phyloP scores from a whole-genome alignment of 2,113 vertebrate species.

The Motacilla tschutschensis region DNA sequence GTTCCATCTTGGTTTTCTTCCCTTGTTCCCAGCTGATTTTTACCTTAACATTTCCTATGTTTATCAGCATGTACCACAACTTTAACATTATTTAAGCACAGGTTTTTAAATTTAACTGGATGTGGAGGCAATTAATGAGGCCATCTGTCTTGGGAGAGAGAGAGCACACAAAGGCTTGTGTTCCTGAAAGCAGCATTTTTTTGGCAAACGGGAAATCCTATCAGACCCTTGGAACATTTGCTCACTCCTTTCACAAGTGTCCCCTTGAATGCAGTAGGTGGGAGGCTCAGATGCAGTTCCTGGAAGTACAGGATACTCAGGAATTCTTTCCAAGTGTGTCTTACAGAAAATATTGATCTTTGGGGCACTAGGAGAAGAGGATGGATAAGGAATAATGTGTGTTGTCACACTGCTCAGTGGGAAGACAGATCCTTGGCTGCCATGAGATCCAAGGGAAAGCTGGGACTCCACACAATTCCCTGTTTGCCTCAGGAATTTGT shows the following conservation, averaged over 20 bases:
- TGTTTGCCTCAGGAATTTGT: not conserved
- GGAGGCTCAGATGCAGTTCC: constrained; percentile 37
- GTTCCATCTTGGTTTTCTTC: not conserved
- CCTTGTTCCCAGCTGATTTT: not conserved
- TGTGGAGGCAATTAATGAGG: constrained; percentile 80
- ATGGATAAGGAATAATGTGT: not conserved
- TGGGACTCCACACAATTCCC: not conserved
- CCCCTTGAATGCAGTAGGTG: constrained; percentile 31
- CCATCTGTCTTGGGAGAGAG: constrained; percentile 78
- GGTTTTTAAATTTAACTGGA: constrained; percentile 76
- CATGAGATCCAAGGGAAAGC: not conserved
- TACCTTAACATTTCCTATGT: constrained; percentile 33
- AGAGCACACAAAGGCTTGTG: constrained; percentile 63
- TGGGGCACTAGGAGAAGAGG: not conserved
- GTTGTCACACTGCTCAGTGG: not conserved
- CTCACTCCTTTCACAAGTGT: constrained; percentile 22
- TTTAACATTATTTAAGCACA: constrained; percentile 68
- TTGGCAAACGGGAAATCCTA: constrained; percentile 63
- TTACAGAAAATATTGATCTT: constrained; percentile 41
- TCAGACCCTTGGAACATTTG: constrained; percentile 1
- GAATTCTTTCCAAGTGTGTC: constrained; percentile 25
- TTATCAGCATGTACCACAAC: constrained; percentile 50
- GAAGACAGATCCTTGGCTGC: not conserved
- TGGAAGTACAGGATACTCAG: constrained; percentile 21
- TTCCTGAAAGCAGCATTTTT: constrained; percentile 52